Evolutionary conservation across 1,140 invertebrate species (phyloP), one percentile per base, ranked within the genome.

Genomic region (Teleopsis dalmanni): DNA sequence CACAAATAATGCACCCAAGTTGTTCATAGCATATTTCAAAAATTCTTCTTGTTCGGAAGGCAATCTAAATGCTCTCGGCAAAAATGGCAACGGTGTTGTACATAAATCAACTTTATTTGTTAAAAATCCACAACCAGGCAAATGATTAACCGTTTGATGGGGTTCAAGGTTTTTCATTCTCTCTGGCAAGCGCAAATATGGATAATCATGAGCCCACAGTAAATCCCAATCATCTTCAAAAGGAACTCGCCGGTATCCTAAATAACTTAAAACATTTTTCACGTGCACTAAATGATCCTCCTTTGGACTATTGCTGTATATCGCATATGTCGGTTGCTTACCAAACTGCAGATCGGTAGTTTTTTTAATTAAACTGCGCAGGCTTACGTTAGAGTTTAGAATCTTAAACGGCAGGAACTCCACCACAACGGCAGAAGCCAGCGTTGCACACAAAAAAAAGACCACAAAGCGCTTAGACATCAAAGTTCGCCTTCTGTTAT

Each of bases 91-190:
- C 9, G 78, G 61, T 0, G 87, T 82, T 2, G 85, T 90, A 0
- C 91, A 90, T 26, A 98, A 74, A 63, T 87, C 87, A 7, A 93
- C 90, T 77, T 98, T 98, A 59, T 92, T 95, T 1, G 93, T 96
- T 36, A 97, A 86, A 58, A 83, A 95, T 1, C 94, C 94, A 46
- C 88, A 90, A 0, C 93, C 95, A 3, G 95, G 95, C 62, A 95
- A 91, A 70, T 98, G 92, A 69, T 98, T 98, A 0, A 98, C 84
- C 62, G 76, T 83, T 63, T 95, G 91, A 72, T 88, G 73, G 7
- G 77, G 59, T 57, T 82, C 81, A 13, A 94, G 62, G 56, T 77
- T 76, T 48, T 73, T 77, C 10, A 90, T 60, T 18, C 74, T 36
- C 51, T 76, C 65, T 0, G 77, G 61, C 22, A 80, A 73, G 1